Evolutionary conservation across 2,113 vertebrate species (phyloP), one percentile per base, ranked within the genome.

Genomic region (Pachycephala philippinensis): DNA sequence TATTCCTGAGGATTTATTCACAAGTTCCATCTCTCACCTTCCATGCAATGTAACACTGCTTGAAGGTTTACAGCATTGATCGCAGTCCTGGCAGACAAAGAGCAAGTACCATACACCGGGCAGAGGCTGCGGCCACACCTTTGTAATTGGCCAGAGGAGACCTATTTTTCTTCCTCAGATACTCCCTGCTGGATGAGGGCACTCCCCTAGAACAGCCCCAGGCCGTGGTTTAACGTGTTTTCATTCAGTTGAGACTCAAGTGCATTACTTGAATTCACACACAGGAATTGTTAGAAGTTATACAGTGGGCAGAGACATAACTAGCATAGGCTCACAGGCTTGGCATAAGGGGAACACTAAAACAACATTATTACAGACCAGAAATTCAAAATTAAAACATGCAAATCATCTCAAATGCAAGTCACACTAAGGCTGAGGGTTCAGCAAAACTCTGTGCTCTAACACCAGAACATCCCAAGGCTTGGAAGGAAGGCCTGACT

Each of bases 21-120:
- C 49, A 63, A 59, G 53, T 44, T 71, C 45, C 14, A 30, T 19
- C 66, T 54, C 47, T 44, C 49, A 59, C 30, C 35, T 72, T 65
- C 33, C 45, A 27, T 1, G 18, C 28, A 28, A 14, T 0, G 0
- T 31, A 82, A 78, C 0, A 0, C 20, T 72, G 28, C 31, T 91
- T 61, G 47, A 72, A 76, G n/a, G n/a, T 28, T 91, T 61, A 54
- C 33, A 47, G 65, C 31, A 45, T 40, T 9, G 11, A 45, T 53
- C 57, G 9, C 2, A 22, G 45, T 24, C 28, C 64, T 54, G 50
- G 42, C 13, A 30, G 64, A 81, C 42, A 63, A 44, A 74, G 42
- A 68, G 31, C 4, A 7, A 64, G 47, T 27, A 13, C 72, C 1
- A 2, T 22, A 30, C 23, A n/a, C 19, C 12, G 71, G 63, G 33